A percentile compares a stretch with the other conserved stretches of the same genome.
Evolutionary conservation across 2,797 vertebrate genomes (phyloP).

Genomic region (Mastacembelus armatus): DNA sequence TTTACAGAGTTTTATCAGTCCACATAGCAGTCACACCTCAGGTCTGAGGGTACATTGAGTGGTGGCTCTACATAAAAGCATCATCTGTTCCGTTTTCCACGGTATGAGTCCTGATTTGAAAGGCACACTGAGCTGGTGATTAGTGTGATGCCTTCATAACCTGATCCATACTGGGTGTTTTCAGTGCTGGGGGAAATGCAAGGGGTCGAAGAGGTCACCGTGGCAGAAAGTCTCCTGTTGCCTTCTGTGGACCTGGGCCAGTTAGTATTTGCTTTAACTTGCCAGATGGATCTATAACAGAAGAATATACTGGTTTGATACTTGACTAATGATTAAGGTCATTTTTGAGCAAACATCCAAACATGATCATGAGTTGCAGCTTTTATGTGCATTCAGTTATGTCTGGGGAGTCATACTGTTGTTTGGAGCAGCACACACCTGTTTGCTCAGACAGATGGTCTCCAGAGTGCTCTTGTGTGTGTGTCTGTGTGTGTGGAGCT

Average conservation of each 20-base stretch:
- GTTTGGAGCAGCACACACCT: conserved; percentile 50
- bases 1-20: too few species aligned
- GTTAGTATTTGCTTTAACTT: conserved; percentile 3
- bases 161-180: not conserved
- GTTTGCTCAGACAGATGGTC: conserved; percentile 60
- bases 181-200: not conserved
- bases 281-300: not conserved
- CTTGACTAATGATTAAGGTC: too few species aligned
- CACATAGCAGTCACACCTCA: too few species aligned
- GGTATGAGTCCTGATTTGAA: not conserved
- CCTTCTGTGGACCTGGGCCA: not conserved
- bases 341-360: too few species aligned
- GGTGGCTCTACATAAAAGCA: not conserved
- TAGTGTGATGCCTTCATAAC: not conserved
- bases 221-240: conserved; percentile 10
- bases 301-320: too few species aligned
- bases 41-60: too few species aligned
- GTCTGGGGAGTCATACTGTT: conserved; percentile 28
- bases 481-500: not conserved
- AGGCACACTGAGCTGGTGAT: not conserved
- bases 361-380: not conserved
- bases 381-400: not conserved
- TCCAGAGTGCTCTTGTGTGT: conserved; percentile 24
- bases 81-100: not conserved
- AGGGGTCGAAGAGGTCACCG: conserved; percentile 10